Evolutionary conservation across 1,140 invertebrate species (phyloP), one percentile per base, ranked within the genome.

Genomic region (Papilio polytes): DNA sequence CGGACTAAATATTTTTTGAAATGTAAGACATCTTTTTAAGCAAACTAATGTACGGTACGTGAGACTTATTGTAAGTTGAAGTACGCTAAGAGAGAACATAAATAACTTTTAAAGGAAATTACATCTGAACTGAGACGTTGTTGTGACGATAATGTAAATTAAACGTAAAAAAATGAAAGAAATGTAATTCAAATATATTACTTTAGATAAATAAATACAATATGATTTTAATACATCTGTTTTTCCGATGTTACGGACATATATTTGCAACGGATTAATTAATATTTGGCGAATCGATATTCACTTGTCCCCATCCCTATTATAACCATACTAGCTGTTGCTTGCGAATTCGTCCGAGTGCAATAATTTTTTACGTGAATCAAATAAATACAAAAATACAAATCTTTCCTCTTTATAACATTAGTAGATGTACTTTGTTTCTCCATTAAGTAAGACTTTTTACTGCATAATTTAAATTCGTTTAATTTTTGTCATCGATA

Each of bases 81-180:
- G 22, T 48, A 53, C 22, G 4, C 48, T 56, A 18, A 7, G 20
- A 77, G 74, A 53, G 22, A 18, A 18, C 48, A 77, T 77, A 77
- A 77, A 77, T 77, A 56, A 18, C 10, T 51, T 77, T 77, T 26
- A 20, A 36, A 78, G 26, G 51, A 78, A 78, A 78, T 78, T 78
- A 78, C 51, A 36, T 78, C 13, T 18, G 8, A 56, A 53, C 8
- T 22, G 74, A n/a, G 26, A 18, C 48, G 18, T 56, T 78, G 6
- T 18, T 13, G 26, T 70, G 15, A 22, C 10, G 12, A 2, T 22
- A 13, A 48, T 74, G 48, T 74, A 9, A 8, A 9, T 26, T 63
- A 63, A 22, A 41, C 7, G 10, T 12, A 74, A 74, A 74, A 41
- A 44, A 4, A 15, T 48, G 46, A 48, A 48, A 15, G 15, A 13